These are phyloP conservation scores for Drosophila lini DNA, from an alignment of 1,140 invertebrate genomes.

Conservation along the genomic window DNA sequence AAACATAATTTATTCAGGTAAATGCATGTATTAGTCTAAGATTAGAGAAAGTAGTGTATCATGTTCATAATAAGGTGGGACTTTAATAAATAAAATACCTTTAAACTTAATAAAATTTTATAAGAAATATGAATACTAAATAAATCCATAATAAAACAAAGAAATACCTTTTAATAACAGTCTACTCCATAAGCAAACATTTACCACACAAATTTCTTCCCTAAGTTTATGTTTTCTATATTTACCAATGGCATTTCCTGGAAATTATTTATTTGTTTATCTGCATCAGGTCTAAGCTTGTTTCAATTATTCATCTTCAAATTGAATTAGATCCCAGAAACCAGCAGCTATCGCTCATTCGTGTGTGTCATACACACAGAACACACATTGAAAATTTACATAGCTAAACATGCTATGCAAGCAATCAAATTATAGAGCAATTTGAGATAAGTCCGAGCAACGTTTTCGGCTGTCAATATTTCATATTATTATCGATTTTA, in stretches of 20 bases:
- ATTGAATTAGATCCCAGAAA: slow-evolving; percentile 10
- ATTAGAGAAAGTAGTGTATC: not conserved
- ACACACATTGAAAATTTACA: slow-evolving; percentile 18
- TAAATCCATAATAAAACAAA: not conserved
- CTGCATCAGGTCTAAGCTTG: not conserved
- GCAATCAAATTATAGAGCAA: slow-evolving; percentile 54
- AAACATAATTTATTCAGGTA: slow-evolving; percentile 14
- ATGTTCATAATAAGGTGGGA: not conserved
- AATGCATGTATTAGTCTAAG: not conserved
- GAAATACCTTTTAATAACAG: not conserved
- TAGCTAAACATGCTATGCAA: slow-evolving; percentile 23
- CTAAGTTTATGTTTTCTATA: not conserved
- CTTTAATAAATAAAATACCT: no score
- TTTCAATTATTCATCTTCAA: slow-evolving; percentile 21
- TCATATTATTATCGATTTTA: slow-evolving; percentile 56
- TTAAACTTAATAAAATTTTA: no score
- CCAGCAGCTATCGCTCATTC: not conserved
- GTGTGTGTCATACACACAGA: not conserved
- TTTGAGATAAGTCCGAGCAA: slow-evolving; percentile 23
- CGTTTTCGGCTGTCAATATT: slow-evolving; percentile 47
- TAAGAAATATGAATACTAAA: no score
- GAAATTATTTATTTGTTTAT: not conserved
- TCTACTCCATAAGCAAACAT: not conserved
- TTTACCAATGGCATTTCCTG: not conserved
- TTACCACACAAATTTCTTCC: not conserved